A percentile compares a stretch with the other conserved stretches of the same genome.
phyloP scores from a whole-genome alignment of 1,140 invertebrate species.

The Trichomalopsis sarcophagae region DNA sequence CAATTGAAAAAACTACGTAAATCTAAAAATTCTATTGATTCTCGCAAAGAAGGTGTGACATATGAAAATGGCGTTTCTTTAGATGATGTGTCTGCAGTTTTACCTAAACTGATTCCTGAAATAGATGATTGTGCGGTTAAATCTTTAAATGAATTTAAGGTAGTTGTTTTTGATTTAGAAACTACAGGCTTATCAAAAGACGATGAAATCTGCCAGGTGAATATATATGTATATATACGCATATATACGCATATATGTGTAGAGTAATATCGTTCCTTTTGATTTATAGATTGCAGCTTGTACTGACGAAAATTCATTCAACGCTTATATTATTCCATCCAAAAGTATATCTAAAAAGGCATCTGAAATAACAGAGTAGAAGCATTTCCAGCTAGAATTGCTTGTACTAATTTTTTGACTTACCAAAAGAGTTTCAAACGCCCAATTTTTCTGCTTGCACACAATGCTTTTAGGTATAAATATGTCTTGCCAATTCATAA shows the following conservation, averaged over 20 bases:
- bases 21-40: not conserved
- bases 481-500: too few species aligned
- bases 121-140: not conserved
- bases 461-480: too few species aligned
- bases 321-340: not conserved
- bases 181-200: slow-evolving; percentile 31
- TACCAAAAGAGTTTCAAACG: not conserved
- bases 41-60: slow-evolving; percentile 39
- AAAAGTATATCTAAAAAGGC: slow-evolving; percentile 3
- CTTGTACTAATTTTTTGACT: not conserved
- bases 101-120: not conserved
- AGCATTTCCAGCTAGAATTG: not conserved
- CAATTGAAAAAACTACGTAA: slow-evolving; percentile 1
- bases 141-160: slow-evolving; percentile 11
- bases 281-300: slow-evolving; percentile 27
- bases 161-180: slow-evolving; percentile 47
- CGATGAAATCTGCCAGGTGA: slow-evolving; percentile 41
- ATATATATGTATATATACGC: not conserved
- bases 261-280: not conserved
- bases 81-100: not conserved
- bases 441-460: slow-evolving; percentile 25
- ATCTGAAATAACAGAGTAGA: slow-evolving; percentile 5
- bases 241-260: not conserved
- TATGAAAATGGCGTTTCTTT: slow-evolving; percentile 36
- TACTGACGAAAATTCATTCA: slow-evolving; percentile 3